Percentiles rank a stretch among this genome's conserved stretches.
phyloP scores from a whole-genome alignment of 2,113 vertebrate species.

The Orcinus orca region DNA sequence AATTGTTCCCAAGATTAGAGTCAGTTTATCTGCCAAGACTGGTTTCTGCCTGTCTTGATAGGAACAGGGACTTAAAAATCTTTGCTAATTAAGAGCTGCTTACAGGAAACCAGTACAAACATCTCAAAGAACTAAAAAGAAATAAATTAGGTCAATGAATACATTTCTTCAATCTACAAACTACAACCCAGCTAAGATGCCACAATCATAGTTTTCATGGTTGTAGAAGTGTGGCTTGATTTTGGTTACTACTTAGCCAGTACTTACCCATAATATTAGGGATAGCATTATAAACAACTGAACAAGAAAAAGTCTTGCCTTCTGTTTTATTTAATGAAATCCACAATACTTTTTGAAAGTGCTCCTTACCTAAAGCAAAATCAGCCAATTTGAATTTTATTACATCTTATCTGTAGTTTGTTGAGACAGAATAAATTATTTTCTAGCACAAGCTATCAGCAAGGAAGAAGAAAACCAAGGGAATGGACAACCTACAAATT shows the following conservation, averaged over 20 bases:
- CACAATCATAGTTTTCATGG: not conserved
- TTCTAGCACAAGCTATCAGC: not conserved
- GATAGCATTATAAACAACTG: not conserved
- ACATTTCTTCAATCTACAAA: not conserved
- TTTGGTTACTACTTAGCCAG: not conserved
- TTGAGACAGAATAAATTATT: not conserved
- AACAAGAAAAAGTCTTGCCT: not conserved
- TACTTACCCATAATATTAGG: not conserved
- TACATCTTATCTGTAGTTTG: not conserved
- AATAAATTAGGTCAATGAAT: not conserved
- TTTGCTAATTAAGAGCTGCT: not conserved
- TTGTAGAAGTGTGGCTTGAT: not conserved
- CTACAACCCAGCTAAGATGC: not conserved
- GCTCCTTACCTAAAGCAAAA: not conserved
- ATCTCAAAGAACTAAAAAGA: not conserved
- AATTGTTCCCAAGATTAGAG: not conserved
- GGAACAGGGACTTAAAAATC: not conserved
- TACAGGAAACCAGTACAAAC: not conserved
- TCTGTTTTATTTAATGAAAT: slow-evolving; percentile 14
- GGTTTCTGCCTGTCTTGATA: not conserved
- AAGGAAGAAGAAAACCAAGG: not conserved
- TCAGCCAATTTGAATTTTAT: not conserved
- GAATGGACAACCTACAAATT: not conserved
- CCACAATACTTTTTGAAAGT: not conserved
- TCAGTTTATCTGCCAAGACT: not conserved